Base-by-base conservation (phyloP, 2,888 invertebrate genomes). In the Anagyrus pseudococci region DNA sequence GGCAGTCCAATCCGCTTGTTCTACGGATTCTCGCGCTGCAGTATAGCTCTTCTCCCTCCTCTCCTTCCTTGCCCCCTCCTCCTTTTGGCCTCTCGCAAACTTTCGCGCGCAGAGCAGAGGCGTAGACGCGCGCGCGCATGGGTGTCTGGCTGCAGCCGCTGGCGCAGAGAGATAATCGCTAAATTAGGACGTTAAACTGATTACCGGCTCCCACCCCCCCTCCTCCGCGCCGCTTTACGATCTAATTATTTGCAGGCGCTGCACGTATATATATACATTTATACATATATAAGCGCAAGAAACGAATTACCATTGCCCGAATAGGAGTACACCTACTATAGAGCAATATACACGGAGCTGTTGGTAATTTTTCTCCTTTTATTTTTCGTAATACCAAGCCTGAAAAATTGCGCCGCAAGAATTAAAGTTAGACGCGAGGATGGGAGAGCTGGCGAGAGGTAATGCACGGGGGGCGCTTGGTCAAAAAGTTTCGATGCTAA, bases 141-240 rank as follows among this genome's bases (percentile, higher is more conserved):
- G n/a, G n/a, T n/a, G n/a, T n/a, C n/a, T n/a, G n/a, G n/a, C n/a
- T n/a, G n/a, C n/a, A n/a, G n/a, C n/a, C n/a, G n/a, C n/a, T n/a
- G n/a, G n/a, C n/a, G n/a, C n/a, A n/a, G n/a, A n/a, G n/a, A n/a
- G n/a, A n/a, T n/a, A n/a, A 68, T 72, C 71, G 69, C 70, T 68
- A 69, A 69, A 70, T 67, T 61, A 64, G 67, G 53, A 66, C 67
- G 66, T 71, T 70, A 72, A 75, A 72, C 69, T 74, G 70, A 74
- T 75, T 74, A 72, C 70, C 57, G 49, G 60, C 19, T 10, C 6
- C 29, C 10, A 29, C 29, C 10, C n/a, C n/a, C n/a, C n/a, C n/a
- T n/a, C n/a, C n/a, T n/a, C n/a, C n/a, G n/a, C n/a, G 43, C 64
- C 62, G 65, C 65, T 68, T 69, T 70, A 69, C 64, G 67, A 71